A percentile compares a stretch with the other conserved stretches of the same genome.
Evolutionary conservation across 92 coral and sea anemone genomes (phyloP).

Genomic region (Parazoanthus darwini): DNA sequence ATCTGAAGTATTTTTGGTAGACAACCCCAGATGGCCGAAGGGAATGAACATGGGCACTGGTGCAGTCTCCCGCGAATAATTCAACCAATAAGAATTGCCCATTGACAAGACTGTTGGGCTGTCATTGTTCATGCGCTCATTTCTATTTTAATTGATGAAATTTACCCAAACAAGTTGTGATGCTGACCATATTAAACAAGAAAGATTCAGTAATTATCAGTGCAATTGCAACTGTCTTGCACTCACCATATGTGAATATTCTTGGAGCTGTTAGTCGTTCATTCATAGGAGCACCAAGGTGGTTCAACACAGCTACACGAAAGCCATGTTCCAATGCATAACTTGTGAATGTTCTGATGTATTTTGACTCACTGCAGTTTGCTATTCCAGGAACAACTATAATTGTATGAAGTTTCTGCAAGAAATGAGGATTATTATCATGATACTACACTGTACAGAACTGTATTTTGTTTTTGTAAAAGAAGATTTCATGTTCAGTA

Average conservation of each 20-base stretch:
- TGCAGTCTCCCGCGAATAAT: constrained; percentile 27
- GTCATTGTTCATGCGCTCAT: constrained; percentile 23
- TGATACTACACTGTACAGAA: not conserved
- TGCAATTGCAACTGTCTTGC: not conserved
- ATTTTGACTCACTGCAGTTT: constrained; percentile 89
- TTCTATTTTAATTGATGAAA: constrained; percentile 20
- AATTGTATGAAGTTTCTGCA: constrained; percentile 71
- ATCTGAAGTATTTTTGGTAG: not conserved
- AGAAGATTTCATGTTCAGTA: not conserved
- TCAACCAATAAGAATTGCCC: constrained; percentile 25
- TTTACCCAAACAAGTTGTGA: constrained; percentile 13
- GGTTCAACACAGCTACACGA: constrained; percentile 88
- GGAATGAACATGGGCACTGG: constrained; percentile 15
- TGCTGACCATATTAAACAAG: constrained; percentile 20
- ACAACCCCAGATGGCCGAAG: constrained; percentile 28
- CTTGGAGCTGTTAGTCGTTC: constrained; percentile 83
- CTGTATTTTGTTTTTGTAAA: not conserved
- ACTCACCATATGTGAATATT: constrained; percentile 92
- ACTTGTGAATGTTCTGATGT: constrained; percentile 84
- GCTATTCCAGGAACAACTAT: constrained; percentile 97
- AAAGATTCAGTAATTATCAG: constrained; percentile 16
- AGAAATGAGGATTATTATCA: not conserved
- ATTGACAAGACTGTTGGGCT: constrained; percentile 12
- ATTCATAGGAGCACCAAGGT: constrained; percentile 84
- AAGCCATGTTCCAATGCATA: constrained; percentile 76